phyloP scores from a whole-genome alignment of 2,113 vertebrate species.

The Pantherophis guttatus region DNA sequence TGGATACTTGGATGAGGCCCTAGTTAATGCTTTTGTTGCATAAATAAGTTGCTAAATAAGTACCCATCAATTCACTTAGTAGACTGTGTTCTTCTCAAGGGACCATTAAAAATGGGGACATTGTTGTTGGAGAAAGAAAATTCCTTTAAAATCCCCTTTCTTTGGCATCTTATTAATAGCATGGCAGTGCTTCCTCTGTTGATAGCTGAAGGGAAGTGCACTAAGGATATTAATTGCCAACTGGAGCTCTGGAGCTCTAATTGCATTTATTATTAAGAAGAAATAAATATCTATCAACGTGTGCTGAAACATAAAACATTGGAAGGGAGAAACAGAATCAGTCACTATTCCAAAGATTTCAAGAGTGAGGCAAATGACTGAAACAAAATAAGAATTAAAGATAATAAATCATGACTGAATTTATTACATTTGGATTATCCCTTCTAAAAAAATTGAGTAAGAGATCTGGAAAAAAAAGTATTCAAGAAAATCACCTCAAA shows the following conservation, averaged over 20 bases:
- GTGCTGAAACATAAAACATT: not conserved
- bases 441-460: not conserved
- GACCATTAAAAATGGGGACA: not conserved
- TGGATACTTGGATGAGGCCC: not conserved
- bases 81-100: not conserved
- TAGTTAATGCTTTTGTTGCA: not conserved
- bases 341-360: not conserved
- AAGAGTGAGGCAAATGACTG: not conserved
- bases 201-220: not conserved
- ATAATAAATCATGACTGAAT: not conserved
- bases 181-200: not conserved
- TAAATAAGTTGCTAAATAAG: not conserved
- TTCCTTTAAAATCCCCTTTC: not conserved
- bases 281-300: not conserved
- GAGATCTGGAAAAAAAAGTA: not conserved
- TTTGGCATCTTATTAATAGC: not conserved
- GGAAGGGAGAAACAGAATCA: not conserved
- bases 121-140: not conserved
- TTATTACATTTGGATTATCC: not conserved
- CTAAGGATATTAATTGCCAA: slow-evolving; percentile 1
- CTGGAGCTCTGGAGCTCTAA: not conserved
- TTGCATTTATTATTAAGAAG: not conserved
- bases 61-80: not conserved
- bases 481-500: not conserved
- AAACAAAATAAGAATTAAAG: not conserved